phyloP scores from a whole-genome alignment of 2,113 vertebrate genomes.

The Sarotherodon lohbergeri region DNA sequence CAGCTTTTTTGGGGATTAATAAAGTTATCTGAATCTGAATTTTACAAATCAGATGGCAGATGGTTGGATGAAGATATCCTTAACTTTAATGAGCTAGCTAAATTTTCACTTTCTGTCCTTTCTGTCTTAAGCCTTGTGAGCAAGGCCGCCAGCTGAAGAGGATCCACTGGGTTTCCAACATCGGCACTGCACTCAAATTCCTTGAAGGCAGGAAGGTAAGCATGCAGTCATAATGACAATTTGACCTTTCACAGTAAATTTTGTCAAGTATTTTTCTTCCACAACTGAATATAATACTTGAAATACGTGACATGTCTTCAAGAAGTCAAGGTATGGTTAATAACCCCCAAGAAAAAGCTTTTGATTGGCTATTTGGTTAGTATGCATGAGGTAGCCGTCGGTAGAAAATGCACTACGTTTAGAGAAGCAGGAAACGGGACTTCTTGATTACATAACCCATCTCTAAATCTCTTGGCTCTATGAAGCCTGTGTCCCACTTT shows the following conservation, averaged over 20 bases:
- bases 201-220: conserved; percentile 95
- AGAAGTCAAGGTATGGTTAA: not conserved
- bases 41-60: not conserved
- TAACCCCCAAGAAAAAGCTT: not conserved
- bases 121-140: conserved; percentile 82
- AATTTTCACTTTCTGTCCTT: not conserved
- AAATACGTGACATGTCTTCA: not conserved
- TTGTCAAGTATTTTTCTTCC: not conserved
- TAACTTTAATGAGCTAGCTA: not conserved
- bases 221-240: not conserved
- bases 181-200: conserved; percentile 92
- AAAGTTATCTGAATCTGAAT: not conserved
- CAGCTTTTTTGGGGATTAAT: not conserved
- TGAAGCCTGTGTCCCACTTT: conserved; percentile 39
- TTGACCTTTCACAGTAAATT: not conserved
- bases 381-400: not conserved
- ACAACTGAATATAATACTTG: not conserved
- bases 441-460: conserved; percentile 41
- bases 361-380: not conserved
- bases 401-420: not conserved
- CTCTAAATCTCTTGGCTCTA: conserved; percentile 23
- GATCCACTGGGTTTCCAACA: conserved; percentile 95
- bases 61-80: not conserved
- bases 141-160: conserved; percentile 92
- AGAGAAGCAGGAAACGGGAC: conserved; percentile 16